These are phyloP conservation scores for Elephantulus edwardii DNA, from an alignment of 2,113 vertebrate species.

Conservation along the genomic window DNA sequence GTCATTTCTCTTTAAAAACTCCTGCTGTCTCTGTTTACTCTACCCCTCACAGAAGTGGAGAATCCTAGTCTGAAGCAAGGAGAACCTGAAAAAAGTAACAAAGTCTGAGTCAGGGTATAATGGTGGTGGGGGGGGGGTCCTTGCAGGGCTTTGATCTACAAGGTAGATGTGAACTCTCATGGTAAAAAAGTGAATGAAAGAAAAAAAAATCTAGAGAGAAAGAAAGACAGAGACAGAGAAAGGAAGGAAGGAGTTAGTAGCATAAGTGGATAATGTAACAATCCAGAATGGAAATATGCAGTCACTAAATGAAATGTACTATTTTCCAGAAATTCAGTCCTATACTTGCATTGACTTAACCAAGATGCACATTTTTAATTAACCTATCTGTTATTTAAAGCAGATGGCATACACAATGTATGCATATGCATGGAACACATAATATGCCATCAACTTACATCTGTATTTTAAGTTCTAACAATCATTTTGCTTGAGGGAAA, in stretches of 20 bases:
- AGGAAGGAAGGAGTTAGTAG: neutral
- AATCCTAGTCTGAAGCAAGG: neutral
- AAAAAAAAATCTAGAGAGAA: neutral
- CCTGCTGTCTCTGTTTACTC: neutral
- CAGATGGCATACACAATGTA: neutral
- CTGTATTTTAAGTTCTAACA: conserved; percentile 17
- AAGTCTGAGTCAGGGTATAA: neutral
- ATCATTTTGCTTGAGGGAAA: conserved; percentile 38
- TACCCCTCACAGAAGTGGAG: neutral
- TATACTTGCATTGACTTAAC: neutral
- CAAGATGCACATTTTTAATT: neutral
- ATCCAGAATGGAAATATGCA: neutral
- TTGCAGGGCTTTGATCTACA: neutral
- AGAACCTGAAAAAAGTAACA: neutral
- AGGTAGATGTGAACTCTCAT: neutral
- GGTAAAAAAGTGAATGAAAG: neutral
- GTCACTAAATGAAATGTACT: neutral
- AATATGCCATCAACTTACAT: neutral
- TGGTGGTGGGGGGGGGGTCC: no score
- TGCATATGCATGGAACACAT: neutral
- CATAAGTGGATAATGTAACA: neutral
- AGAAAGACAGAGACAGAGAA: neutral
- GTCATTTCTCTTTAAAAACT: neutral
- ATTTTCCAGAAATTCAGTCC: neutral
- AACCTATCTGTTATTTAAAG: neutral